Evolutionary conservation across 2,797 vertebrate genomes (phyloP).

Genomic region (Coilia nasus): DNA sequence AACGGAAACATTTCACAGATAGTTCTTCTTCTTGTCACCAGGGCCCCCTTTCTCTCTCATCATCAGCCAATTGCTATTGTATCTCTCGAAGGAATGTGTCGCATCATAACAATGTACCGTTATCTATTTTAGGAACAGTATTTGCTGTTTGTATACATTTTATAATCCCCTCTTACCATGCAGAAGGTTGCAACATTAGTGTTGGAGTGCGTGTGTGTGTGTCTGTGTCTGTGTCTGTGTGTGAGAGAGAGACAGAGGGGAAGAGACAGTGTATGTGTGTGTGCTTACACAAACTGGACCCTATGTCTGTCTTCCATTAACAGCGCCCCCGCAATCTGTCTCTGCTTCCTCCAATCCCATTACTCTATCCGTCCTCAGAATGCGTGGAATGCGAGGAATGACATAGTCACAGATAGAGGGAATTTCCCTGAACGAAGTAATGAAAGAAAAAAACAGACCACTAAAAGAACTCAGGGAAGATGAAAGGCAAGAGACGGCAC

Average conservation of each 20-base stretch:
- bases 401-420: constrained; percentile 63
- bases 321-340: constrained; percentile 59
- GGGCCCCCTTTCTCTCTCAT: constrained; percentile 29
- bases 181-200: constrained; percentile 41
- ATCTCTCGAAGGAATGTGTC: constrained; percentile 40
- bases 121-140: constrained; percentile 49
- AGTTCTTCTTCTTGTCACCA: not conserved
- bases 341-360: constrained; percentile 36
- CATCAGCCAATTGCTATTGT: constrained; percentile 30
- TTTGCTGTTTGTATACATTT: constrained; percentile 54
- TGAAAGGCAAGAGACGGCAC: constrained; percentile 46
- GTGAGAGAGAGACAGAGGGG: not conserved
- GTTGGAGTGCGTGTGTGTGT: not conserved
- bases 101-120: constrained; percentile 36
- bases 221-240: not conserved
- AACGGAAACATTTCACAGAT: not conserved
- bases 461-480: constrained; percentile 42
- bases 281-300: constrained; percentile 35
- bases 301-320: constrained; percentile 67
- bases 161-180: constrained; percentile 38
- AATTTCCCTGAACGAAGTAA: constrained; percentile 52
- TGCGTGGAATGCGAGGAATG: constrained; percentile 77
- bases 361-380: constrained; percentile 56
- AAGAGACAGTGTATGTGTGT: not conserved
- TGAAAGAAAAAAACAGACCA: constrained; percentile 47